Base-by-base conservation (phyloP, 2,797 vertebrate genomes). In the Semotilus atromaculatus region DNA sequence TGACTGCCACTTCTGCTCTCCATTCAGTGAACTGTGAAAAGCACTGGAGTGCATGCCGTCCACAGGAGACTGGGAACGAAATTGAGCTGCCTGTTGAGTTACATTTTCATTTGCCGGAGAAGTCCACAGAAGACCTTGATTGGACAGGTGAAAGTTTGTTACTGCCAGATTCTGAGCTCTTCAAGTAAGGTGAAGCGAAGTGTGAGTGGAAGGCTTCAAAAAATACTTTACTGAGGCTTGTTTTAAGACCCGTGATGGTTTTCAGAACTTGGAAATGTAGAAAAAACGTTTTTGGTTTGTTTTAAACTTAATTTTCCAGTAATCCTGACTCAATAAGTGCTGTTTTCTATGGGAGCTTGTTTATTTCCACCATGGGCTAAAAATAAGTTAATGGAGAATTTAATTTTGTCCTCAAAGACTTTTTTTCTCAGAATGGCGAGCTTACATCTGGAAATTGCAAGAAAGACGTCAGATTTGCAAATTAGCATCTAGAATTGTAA, bases 1-100 rank as follows among this genome's bases (percentile, higher is more conserved):
- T 58, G 26, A 72, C 85, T 81, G 58, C 53, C 38, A 13, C 81
- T 74, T 64, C 23, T 73, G 53, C 79, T 58, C 72, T 89, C 83
- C 68, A 83, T 83, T 83, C 81, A 34, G 66, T 87, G 77, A 75
- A 85, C 86, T 85, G 80, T 83, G 80, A 87, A 86, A 86, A 73
- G 34, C 36, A 80, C 40, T 71, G 70, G 80, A 73, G 73, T 40
- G 84, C 58, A 80, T 81, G 72, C n/a, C 45, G 23, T 75, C 36
- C 64, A 80, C 71, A 31, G 55, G 77, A 80, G 84, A 83, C 68
- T 71, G 58, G 82, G 64, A 78, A 81, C 13, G 26, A 88, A 85
- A 90, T 86, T 87, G 86, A 89, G 86, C 83, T 85, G 68, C 77
- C 89, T 75, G 80, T 84, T 77, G 80, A 85, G 85, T 60, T 85